Conservation (phyloP, 2,113 vertebrate genomes). For the Falco punctatus region DNA sequence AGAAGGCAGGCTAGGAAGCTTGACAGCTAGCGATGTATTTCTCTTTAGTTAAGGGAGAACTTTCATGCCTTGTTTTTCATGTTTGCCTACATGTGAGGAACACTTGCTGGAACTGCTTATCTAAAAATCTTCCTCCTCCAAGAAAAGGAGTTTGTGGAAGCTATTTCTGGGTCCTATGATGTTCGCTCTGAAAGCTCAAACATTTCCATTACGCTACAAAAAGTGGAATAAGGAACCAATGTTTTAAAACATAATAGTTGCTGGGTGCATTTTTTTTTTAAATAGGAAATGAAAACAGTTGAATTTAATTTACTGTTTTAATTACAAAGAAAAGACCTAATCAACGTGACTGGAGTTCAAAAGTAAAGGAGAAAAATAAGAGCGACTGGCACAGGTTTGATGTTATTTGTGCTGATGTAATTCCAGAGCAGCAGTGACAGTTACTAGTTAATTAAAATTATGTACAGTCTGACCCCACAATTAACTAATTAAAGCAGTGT, state of each 20-base stretch:
- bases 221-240: neutral
- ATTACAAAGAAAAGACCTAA: neutral
- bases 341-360: neutral
- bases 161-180: neutral
- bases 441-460: neutral
- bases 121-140: neutral
- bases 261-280: neutral
- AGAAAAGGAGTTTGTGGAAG: neutral
- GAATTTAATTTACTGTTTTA: neutral
- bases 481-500: neutral
- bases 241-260: neutral
- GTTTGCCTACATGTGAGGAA: neutral
- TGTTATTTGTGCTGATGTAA: neutral
- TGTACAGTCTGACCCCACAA: neutral
- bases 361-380: neutral
- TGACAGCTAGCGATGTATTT: neutral
- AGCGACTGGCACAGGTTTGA: accelerated
- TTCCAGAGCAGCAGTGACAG: neutral
- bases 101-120: neutral
- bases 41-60: neutral
- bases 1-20: neutral
- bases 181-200: neutral
- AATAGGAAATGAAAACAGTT: neutral
- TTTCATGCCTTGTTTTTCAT: neutral
- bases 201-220: neutral